phyloP scores from a whole-genome alignment of 1,140 invertebrate genomes.

The Drosophila hydei region DNA sequence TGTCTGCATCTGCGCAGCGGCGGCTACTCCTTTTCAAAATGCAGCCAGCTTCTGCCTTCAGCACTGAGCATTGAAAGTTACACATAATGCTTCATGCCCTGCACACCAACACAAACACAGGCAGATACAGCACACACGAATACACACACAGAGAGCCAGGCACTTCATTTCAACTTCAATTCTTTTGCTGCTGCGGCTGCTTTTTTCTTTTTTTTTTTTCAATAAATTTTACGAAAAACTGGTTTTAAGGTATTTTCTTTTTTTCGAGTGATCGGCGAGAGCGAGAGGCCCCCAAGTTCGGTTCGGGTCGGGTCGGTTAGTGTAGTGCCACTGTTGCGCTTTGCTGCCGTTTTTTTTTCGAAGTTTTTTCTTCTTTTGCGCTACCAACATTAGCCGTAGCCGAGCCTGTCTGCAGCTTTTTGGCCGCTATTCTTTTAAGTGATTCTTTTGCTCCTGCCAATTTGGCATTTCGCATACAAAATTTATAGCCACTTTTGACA shows the following conservation, averaged over 20 bases:
- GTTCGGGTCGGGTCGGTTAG: constrained; percentile 52
- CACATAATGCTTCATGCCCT: constrained; percentile 49
- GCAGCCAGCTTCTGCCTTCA: constrained; percentile 77
- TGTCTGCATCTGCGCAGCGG: constrained; percentile 72
- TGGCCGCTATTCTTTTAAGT: constrained; percentile 45
- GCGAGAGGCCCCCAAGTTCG: constrained; percentile 31
- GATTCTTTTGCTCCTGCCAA: constrained; percentile 74
- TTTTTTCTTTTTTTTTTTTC: constrained; percentile 53
- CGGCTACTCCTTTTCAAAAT: constrained; percentile 78
- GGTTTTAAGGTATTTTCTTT: constrained; percentile 84
- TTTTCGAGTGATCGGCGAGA: constrained; percentile 24
- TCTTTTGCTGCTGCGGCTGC: constrained; percentile 53
- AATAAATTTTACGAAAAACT: constrained; percentile 79
- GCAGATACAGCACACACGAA: constrained; percentile 25
- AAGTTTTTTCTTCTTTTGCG: constrained; percentile 32
- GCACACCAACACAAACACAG: constrained; percentile 27
- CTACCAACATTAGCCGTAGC: constrained; percentile 74
- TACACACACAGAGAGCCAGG: constrained; percentile 42
- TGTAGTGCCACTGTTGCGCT: constrained; percentile 59
- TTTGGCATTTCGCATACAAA: constrained; percentile 55
- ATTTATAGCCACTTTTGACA: constrained; percentile 78
- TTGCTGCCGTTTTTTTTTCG: constrained; percentile 38
- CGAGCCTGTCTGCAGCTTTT: constrained; percentile 51
- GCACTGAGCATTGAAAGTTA: constrained; percentile 71
- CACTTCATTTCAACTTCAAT: constrained; percentile 80